phyloP scores from a whole-genome alignment of 2,113 vertebrate genomes.

The Pycnonotus jocosus region DNA sequence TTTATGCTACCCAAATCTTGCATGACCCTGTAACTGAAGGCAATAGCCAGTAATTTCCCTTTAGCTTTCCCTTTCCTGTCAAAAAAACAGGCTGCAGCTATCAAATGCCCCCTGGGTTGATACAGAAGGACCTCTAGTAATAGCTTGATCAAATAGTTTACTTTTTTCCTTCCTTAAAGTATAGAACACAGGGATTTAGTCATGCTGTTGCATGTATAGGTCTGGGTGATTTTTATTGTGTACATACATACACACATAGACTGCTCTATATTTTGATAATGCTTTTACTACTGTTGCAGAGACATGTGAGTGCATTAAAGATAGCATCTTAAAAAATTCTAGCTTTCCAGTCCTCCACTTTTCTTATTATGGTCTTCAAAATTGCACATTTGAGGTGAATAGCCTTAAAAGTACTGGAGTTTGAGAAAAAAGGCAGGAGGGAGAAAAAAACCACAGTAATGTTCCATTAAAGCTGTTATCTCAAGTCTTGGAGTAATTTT shows the following conservation, averaged over 20 bases:
- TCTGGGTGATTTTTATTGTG: neutral
- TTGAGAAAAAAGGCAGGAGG: accelerated
- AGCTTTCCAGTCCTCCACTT: neutral
- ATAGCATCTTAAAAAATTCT: neutral
- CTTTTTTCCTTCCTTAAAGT: neutral
- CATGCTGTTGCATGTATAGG: neutral
- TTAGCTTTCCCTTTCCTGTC: neutral
- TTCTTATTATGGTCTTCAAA: neutral
- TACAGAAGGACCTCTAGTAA: neutral
- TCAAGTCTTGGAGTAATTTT: neutral
- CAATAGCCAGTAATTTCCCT: neutral
- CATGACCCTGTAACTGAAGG: accelerated
- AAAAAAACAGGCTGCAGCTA: neutral
- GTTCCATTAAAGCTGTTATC: neutral
- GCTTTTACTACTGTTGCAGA: neutral
- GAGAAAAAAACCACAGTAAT: neutral
- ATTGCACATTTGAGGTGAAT: neutral
- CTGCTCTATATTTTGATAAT: neutral
- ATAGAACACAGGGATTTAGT: neutral
- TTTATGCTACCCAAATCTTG: neutral
- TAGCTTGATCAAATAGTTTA: neutral
- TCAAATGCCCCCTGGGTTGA: neutral
- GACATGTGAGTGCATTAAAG: neutral
- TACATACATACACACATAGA: neutral
- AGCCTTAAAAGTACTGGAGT: neutral